A percentile compares a stretch with the other conserved stretches of the same genome.
Conservation (phyloP, 2,888 invertebrate species). For the Congeria kusceri region DNA sequence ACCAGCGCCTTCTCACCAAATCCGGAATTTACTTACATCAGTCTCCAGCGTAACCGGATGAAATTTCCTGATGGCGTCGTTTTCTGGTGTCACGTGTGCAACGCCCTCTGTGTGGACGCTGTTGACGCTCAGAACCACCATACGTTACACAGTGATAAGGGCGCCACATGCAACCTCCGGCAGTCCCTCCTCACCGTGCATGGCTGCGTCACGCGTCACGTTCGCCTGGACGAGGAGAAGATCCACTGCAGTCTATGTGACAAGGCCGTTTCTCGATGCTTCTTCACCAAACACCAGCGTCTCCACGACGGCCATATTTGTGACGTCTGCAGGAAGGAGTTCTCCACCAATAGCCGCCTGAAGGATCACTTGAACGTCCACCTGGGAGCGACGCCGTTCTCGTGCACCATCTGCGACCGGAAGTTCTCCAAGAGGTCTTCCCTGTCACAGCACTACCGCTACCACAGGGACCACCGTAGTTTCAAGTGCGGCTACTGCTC, state of each 20-base stretch:
- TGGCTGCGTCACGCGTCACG: constrained; percentile 42
- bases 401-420: constrained; percentile 21
- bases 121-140: constrained; percentile 48
- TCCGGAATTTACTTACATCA: not conserved
- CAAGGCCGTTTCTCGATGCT: constrained; percentile 54
- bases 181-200: not conserved
- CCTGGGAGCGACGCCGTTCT: constrained; percentile 40
- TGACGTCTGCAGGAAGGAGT: constrained; percentile 48
- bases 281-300: constrained; percentile 57
- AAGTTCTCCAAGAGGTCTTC: constrained; percentile 56
- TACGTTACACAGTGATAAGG: constrained; percentile 26
- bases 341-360: constrained; percentile 57
- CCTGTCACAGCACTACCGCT: constrained; percentile 55
- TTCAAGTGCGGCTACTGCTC: constrained; percentile 52
- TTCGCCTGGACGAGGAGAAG: constrained; percentile 36
- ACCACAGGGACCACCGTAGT: constrained; percentile 31
- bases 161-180: constrained; percentile 36
- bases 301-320: constrained; percentile 63
- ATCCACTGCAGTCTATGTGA: constrained; percentile 57
- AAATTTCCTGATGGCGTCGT: not conserved
- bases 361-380: constrained; percentile 59
- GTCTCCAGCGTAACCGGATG: not conserved
- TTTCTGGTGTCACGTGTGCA: constrained; percentile 62
- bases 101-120: constrained; percentile 39
- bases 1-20: constrained; percentile 7